These are phyloP conservation scores for Limnephilus marmoratus DNA, from an alignment of 2,888 invertebrate species.

Conservation along the genomic window DNA sequence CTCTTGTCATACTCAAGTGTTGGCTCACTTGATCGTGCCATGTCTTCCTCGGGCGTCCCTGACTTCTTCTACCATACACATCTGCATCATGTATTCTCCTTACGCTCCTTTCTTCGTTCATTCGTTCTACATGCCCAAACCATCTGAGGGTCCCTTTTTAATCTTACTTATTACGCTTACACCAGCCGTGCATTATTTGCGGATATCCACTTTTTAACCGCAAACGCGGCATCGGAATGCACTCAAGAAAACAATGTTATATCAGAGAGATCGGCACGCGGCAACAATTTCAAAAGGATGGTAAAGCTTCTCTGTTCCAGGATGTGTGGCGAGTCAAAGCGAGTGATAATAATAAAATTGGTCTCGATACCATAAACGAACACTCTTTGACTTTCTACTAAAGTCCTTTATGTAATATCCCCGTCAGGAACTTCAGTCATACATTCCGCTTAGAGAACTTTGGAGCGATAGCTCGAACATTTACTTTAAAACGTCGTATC, in stretches of 20 bases:
- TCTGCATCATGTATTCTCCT: no score
- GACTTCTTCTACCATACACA: no score
- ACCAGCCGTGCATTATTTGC: no score
- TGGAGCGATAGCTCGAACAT: neutral
- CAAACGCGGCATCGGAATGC: neutral
- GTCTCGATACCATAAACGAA: slow-evolving; percentile 3
- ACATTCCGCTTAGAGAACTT: neutral
- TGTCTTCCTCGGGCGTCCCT: no score
- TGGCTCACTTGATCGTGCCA: no score
- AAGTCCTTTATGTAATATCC: slow-evolving; percentile 27
- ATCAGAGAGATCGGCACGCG: neutral
- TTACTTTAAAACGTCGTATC: neutral
- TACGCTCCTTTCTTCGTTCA: no score
- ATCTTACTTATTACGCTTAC: no score
- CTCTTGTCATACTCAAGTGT: no score
- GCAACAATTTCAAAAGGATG: neutral
- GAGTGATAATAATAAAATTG: slow-evolving; percentile 36
- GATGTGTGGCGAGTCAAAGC: neutral
- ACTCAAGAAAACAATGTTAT: neutral
- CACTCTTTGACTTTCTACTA: slow-evolving; percentile 24
- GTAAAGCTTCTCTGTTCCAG: neutral
- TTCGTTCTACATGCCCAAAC: no score
- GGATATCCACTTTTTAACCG: neutral
- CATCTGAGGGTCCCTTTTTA: no score
- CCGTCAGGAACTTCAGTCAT: neutral